Conservation (phyloP, 1,140 invertebrate species). For the Achatina immaculata region DNA sequence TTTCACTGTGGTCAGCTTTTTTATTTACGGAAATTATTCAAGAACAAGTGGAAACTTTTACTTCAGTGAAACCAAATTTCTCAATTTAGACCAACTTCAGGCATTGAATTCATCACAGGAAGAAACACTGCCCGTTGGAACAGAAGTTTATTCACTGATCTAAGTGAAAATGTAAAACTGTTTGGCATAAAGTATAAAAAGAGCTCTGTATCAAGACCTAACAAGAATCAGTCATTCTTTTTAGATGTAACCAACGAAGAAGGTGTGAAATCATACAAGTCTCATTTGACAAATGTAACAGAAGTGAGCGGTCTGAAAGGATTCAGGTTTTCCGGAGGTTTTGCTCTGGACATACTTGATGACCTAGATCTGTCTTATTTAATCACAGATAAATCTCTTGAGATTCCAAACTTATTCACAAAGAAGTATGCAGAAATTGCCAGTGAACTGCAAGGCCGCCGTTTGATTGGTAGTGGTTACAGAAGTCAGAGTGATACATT, state of each 20-base stretch:
- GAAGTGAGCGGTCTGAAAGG: constrained; percentile 40
- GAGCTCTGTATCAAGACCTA: constrained; percentile 25
- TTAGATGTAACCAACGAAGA: constrained; percentile 78
- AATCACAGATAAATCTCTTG: constrained; percentile 52
- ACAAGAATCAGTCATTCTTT: constrained; percentile 30
- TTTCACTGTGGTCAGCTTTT: constrained; percentile 81
- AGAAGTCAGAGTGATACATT: constrained; percentile 82
- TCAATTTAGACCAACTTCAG: constrained; percentile 76
- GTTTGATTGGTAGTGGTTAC: constrained; percentile 81
- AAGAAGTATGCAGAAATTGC: constrained; percentile 49
- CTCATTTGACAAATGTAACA: constrained; percentile 71
- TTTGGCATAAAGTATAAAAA: constrained; percentile 22
- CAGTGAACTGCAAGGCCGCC: background rate
- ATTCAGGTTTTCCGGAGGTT: constrained; percentile 52
- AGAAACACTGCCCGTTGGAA: constrained; percentile 80
- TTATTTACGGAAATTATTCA: constrained; percentile 92
- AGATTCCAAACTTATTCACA: constrained; percentile 48
- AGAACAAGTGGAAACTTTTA: constrained; percentile 85
- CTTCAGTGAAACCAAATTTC: constrained; percentile 82
- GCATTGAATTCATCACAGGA: constrained; percentile 51
- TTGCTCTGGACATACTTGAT: constrained; percentile 42
- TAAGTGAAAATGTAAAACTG: constrained; percentile 29
- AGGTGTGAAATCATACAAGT: constrained; percentile 77
- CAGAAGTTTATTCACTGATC: constrained; percentile 88
- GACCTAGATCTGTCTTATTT: background rate